Percentiles rank a stretch among this genome's conserved stretches.
phyloP scores from a whole-genome alignment of 2,113 vertebrate genomes.

The Tetraodon nigroviridis region DNA sequence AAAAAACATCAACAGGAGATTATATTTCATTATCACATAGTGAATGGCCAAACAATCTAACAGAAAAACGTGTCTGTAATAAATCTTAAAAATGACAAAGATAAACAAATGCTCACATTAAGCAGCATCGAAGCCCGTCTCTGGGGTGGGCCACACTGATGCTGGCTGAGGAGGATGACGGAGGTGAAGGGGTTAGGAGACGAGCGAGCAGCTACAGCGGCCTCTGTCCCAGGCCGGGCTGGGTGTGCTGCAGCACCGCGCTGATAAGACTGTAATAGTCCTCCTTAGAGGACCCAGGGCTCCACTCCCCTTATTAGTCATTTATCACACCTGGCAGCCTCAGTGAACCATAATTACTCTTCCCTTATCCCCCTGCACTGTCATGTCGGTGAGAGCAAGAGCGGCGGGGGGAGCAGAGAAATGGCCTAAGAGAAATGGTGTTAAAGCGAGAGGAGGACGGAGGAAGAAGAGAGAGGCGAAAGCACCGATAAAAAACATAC shows the following conservation, averaged over 20 bases:
- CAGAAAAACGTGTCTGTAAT: constrained; percentile 1
- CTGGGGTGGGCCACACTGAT: constrained; percentile 65
- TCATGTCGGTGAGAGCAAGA: constrained; percentile 85
- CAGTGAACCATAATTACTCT: constrained; percentile 99
- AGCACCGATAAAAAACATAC: constrained; percentile 69
- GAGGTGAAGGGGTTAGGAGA: constrained; percentile 69
- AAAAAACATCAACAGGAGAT: no score
- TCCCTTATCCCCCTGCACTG: constrained; percentile 95
- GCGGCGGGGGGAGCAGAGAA: constrained; percentile 51
- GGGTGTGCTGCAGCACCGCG: constrained; percentile 79
- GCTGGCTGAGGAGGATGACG: constrained; percentile 55
- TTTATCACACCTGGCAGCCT: constrained; percentile 99
- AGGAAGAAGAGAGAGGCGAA: constrained; percentile 65
- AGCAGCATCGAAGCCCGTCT: constrained; percentile 47
- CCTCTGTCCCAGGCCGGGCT: constrained; percentile 79
- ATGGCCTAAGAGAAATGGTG: constrained; percentile 59
- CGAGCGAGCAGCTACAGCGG: constrained; percentile 73
- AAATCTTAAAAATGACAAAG: not conserved
- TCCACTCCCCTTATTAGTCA: constrained; percentile 97
- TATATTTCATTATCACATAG: no score
- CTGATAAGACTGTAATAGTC: constrained; percentile 99
- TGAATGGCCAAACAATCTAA: no score
- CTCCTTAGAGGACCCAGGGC: constrained; percentile 94
- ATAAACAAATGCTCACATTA: constrained; percentile 1
- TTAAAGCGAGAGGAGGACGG: constrained; percentile 41